A percentile compares a stretch with the other conserved stretches of the same genome.
phyloP scores from a whole-genome alignment of 2,797 vertebrate genomes.

The Cossypha polioptera region DNA sequence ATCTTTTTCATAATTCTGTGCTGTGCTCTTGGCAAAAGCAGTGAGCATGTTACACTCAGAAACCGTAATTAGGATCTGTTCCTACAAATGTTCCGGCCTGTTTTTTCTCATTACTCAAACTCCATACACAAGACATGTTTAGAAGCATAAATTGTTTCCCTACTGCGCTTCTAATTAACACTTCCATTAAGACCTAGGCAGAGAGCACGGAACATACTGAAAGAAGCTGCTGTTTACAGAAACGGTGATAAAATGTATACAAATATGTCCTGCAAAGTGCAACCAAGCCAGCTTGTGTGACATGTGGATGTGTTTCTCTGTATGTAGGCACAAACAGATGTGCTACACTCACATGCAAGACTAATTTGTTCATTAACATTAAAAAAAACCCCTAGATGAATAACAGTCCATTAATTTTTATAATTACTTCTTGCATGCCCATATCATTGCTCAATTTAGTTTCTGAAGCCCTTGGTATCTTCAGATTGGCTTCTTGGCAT shows the following conservation, averaged over 20 bases:
- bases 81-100: conserved; percentile 35
- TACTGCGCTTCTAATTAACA: conserved; percentile 59
- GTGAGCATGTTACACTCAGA: background rate
- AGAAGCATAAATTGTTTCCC: conserved; percentile 60
- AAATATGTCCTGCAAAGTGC: conserved; percentile 58
- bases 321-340: conserved; percentile 47
- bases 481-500: background rate
- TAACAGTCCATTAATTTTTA: conserved; percentile 56
- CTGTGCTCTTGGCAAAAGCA: background rate
- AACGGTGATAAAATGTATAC: conserved; percentile 48
- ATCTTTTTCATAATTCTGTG: background rate
- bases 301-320: conserved; percentile 47
- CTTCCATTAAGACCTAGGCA: conserved; percentile 50
- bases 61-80: conserved; percentile 37
- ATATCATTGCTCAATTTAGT: background rate
- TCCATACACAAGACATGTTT: conserved; percentile 22
- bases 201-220: conserved; percentile 51
- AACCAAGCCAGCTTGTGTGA: conserved; percentile 41
- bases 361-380: conserved; percentile 53
- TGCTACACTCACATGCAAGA: conserved; percentile 34
- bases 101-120: conserved; percentile 63
- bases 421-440: conserved; percentile 22
- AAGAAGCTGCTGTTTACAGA: conserved; percentile 57
- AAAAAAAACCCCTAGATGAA: background rate
- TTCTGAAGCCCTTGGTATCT: background rate